Conservation (phyloP, 2,888 invertebrate genomes). For the Pyrrhopygopsis socrates region DNA sequence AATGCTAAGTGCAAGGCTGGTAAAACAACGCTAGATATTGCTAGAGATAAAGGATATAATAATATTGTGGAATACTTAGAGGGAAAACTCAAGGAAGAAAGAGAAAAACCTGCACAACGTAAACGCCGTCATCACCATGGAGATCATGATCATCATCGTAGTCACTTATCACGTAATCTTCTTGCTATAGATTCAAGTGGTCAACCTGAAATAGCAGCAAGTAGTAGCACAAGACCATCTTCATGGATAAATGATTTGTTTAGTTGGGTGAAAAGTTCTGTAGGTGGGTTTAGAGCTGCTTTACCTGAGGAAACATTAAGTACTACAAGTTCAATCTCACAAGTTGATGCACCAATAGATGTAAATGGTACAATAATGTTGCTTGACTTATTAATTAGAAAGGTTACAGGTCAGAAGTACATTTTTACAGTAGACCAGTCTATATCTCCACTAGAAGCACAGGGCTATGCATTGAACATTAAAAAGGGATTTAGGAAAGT, state of each 20-base stretch:
- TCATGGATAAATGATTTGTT: slow-evolving; percentile 17
- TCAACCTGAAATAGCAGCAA: neutral
- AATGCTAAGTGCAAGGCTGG: too few relatives aligned
- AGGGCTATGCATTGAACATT: slow-evolving; percentile 24
- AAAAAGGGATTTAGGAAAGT: slow-evolving; percentile 24
- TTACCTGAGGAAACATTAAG: neutral
- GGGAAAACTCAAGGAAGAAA: too few relatives aligned
- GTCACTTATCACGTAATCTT: too few relatives aligned
- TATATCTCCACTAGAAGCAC: slow-evolving; percentile 20
- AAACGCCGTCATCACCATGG: too few relatives aligned
- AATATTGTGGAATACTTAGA: too few relatives aligned
- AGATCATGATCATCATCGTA: too few relatives aligned
- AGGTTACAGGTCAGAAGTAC: slow-evolving; percentile 1
- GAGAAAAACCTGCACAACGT: too few relatives aligned
- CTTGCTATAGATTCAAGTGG: neutral
- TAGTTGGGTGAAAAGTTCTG: slow-evolving; percentile 11
- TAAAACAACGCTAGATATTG: too few relatives aligned
- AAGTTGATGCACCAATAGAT: neutral
- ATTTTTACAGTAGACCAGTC: slow-evolving; percentile 8
- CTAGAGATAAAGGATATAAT: too few relatives aligned
- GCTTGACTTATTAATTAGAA: slow-evolving; percentile 2
- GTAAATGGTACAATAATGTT: neutral
- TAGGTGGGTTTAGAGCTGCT: slow-evolving; percentile 2
- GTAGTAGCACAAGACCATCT: neutral
- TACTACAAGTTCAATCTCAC: neutral